Base-by-base conservation (phyloP, 1,140 invertebrate species). In the Agraylea sexmaculata region DNA sequence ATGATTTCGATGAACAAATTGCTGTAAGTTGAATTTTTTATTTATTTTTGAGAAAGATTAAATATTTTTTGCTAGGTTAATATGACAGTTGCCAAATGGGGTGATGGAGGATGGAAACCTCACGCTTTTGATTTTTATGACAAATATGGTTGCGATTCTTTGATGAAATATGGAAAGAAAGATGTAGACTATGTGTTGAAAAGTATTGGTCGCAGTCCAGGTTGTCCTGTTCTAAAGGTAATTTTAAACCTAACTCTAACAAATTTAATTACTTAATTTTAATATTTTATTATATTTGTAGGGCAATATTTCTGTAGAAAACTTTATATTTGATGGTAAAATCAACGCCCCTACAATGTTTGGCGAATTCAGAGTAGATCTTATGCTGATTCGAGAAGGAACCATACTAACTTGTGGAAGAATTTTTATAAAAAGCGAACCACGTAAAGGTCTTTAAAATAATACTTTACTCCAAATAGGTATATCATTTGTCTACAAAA, bases 101-200 rank as follows among this genome's bases (percentile, higher is more conserved):
- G 32, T 12, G 40, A 42, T 37, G 40, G 40, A 18, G 40, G 40
- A 28, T 42, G 40, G 40, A 42, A 42, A 17, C 43, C 43, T 2
- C 37, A 45, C 13, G 11, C 35, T n/a, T 13, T 35, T 4, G 43
- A 45, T 22, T 13, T 34, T 1, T 31, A 18, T 12, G 43, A 35
- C 2, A 3, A 6, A 1, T 10, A 40, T 8, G 31, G 31, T 20
- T 45, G 43, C 27, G 22, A 27, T 10, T 45, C 40, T 19, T 33
- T 25, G 11, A 39, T 28, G 37, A 39, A 45, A 38, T 45, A 45
- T 28, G 18, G 1, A 12, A 29, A 16, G 29, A 16, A 38, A 12
- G 8, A 38, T 8, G 20, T 38, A 2, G 13, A 16, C n/a, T 15
- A 38, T 1, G 5, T 38, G 7, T 17, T 38, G n/a, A 2, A 17